phyloP scores from a whole-genome alignment of 2,113 vertebrate species.

The Fulica atra region DNA sequence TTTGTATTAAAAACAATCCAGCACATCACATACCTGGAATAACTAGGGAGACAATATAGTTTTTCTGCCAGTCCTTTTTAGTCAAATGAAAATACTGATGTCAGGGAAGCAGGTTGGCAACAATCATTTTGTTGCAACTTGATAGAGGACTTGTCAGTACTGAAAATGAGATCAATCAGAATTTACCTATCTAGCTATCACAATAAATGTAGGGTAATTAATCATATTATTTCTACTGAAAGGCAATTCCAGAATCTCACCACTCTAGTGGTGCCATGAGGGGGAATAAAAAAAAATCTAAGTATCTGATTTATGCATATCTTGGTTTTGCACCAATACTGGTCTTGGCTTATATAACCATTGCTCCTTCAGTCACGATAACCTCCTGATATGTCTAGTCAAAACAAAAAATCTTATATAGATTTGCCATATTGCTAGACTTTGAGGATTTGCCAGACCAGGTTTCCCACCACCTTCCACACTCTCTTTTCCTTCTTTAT shows the following conservation, averaged over 20 bases:
- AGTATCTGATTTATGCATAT: neutral
- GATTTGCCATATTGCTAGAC: neutral
- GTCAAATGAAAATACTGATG: neutral
- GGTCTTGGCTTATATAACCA: neutral
- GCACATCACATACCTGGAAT: neutral
- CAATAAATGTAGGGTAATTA: neutral
- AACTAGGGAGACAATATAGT: neutral
- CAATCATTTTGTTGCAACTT: neutral
- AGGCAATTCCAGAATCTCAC: neutral
- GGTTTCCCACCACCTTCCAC: neutral
- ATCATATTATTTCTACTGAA: neutral
- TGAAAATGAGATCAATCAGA: neutral
- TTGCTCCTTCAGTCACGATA: neutral
- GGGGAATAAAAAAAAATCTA: neutral
- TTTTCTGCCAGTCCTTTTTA: neutral
- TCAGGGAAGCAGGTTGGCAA: neutral
- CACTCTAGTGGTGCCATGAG: neutral
- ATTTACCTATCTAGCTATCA: neutral
- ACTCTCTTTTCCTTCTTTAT: neutral
- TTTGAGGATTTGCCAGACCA: neutral
- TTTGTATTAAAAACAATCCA: neutral
- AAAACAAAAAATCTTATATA: neutral
- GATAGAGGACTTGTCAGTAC: neutral
- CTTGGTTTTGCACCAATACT: neutral
- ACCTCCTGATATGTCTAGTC: neutral